These are phyloP conservation scores for Pseudoatta argentina DNA, from an alignment of 1,140 invertebrate genomes.

Conservation along the genomic window DNA sequence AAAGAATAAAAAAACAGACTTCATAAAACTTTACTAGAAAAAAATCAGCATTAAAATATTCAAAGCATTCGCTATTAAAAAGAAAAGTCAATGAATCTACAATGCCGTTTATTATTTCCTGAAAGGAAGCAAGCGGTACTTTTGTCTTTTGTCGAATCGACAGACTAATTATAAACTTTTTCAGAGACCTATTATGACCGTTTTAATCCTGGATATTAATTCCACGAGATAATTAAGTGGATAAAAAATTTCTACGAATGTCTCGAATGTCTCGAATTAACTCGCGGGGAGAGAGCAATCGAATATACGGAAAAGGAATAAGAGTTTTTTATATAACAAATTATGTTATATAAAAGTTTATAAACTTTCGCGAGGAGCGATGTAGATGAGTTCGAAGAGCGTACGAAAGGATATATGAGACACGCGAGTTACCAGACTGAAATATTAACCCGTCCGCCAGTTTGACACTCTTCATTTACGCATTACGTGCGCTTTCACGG, in stretches of 20 bases:
- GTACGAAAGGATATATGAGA: conserved; percentile 20
- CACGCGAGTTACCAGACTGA: conserved; percentile 34
- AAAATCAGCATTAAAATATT: background rate
- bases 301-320: background rate
- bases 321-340: background rate
- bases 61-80: background rate
- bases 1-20: too few relatives aligned
- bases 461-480: conserved; percentile 51
- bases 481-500: conserved; percentile 25
- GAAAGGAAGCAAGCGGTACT: background rate
- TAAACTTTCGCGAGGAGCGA: background rate
- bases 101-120: conserved; percentile 13
- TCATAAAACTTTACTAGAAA: background rate
- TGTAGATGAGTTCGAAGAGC: conserved; percentile 1
- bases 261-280: conserved; percentile 33
- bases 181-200: background rate
- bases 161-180: conserved; percentile 30
- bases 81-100: background rate
- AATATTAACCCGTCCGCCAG: conserved; percentile 36
- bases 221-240: conserved; percentile 17
- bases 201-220: conserved; percentile 8
- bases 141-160: background rate
- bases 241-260: conserved; percentile 14
- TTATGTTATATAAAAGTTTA: conserved; percentile 20
- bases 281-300: background rate